Conservation (phyloP, 2,888 invertebrate species). For the Lymantria dispar region DNA sequence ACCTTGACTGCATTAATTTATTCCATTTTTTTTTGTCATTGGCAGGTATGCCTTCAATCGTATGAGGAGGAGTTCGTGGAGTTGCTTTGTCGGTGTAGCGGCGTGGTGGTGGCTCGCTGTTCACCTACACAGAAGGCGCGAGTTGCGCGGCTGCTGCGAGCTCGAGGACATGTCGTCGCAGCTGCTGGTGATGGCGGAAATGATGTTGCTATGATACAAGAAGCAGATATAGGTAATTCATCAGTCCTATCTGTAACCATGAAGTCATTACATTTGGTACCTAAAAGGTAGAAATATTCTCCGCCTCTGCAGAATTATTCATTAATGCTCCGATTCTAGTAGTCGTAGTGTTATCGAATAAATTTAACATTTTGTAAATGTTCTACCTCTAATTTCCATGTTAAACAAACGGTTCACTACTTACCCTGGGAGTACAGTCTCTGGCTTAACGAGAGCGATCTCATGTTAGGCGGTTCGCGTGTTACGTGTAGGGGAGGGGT, state of each 20-base stretch:
- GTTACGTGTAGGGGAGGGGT: no score
- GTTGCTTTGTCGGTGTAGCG: conserved; percentile 86
- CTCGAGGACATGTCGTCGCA: conserved; percentile 86
- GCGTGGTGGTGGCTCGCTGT: conserved; percentile 95
- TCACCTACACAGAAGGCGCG: conserved; percentile 95
- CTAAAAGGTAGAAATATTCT: no score
- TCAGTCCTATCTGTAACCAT: not conserved
- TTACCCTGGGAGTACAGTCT: no score
- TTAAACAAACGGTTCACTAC: no score
- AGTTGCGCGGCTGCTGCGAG: conserved; percentile 78
- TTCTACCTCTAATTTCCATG: no score
- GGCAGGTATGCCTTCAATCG: conserved; percentile 84
- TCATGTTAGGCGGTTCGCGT: no score
- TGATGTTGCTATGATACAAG: conserved; percentile 98
- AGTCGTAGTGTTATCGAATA: no score
- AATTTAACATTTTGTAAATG: no score
- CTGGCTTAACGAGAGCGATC: no score
- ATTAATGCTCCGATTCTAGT: no score
- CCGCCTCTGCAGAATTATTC: no score
- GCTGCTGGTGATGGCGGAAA: conserved; percentile 99
- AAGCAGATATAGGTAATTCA: conserved; percentile 93
- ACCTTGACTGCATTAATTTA: no score
- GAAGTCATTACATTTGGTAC: not conserved
- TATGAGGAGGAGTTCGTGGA: conserved; percentile 88
- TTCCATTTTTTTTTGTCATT: not conserved